phyloP scores from a whole-genome alignment of 2,113 vertebrate species.

The Oxyruncus cristatus region DNA sequence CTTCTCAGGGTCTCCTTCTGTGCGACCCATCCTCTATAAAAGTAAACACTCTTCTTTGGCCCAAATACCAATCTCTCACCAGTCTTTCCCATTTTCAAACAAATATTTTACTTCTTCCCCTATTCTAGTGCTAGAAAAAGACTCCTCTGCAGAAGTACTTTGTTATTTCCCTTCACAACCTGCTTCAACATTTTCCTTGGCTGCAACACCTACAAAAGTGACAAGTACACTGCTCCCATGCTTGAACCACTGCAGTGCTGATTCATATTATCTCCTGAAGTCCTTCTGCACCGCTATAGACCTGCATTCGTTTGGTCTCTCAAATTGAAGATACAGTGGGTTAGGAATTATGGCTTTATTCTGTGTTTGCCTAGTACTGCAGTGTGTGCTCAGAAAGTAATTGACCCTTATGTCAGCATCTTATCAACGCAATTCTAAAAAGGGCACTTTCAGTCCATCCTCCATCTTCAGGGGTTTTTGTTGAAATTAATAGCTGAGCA shows the following conservation, averaged over 20 bases:
- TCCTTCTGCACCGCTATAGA: neutral
- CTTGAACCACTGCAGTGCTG: neutral
- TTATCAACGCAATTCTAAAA: neutral
- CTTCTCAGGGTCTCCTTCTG: neutral
- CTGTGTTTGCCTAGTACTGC: neutral
- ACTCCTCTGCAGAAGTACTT: neutral
- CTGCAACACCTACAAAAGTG: neutral
- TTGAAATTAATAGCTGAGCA: neutral
- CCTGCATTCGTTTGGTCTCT: neutral
- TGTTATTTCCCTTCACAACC: neutral
- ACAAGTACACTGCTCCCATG: neutral
- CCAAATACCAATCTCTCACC: neutral
- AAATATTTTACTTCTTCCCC: neutral
- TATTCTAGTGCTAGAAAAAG: neutral
- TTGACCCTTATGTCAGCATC: neutral
- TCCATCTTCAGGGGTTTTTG: neutral
- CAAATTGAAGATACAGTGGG: neutral
- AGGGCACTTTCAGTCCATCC: neutral
- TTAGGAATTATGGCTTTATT: neutral
- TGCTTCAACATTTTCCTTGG: neutral
- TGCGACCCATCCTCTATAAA: neutral
- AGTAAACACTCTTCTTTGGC: neutral
- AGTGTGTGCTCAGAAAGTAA: neutral
- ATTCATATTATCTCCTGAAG: neutral
- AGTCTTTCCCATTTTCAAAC: neutral